These are phyloP conservation scores for Troides helena DNA, from an alignment of 2,888 invertebrate genomes.

Conservation along the genomic window DNA sequence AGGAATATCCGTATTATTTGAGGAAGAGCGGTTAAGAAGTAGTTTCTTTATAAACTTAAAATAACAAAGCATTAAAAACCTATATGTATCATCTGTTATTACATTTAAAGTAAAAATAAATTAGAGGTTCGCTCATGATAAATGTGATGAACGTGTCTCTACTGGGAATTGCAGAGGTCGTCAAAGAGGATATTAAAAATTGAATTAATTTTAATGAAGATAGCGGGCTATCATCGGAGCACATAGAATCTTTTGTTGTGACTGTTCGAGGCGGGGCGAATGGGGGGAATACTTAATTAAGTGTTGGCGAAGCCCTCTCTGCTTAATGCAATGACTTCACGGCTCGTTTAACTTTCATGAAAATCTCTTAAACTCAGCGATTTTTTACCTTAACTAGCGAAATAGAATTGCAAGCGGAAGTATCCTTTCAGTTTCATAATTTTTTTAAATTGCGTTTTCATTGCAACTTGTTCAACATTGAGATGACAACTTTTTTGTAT, in stretches of 20 bases:
- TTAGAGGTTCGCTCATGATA: constrained; percentile 48
- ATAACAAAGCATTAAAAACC: too few species aligned
- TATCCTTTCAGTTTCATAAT: constrained; percentile 21
- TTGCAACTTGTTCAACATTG: constrained; percentile 3
- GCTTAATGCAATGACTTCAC: constrained; percentile 77
- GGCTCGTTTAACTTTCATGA: constrained; percentile 78
- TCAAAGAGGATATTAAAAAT: constrained; percentile 59
- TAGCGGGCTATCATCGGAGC: constrained; percentile 53
- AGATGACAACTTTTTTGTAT: constrained; percentile 18
- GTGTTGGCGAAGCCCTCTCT: constrained; percentile 74
- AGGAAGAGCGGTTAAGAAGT: too few species aligned
- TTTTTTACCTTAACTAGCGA: constrained; percentile 63
- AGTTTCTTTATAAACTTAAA: too few species aligned
- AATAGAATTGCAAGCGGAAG: constrained; percentile 51
- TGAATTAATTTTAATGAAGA: constrained; percentile 71
- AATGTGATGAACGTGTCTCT: constrained; percentile 53
- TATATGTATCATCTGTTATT: neutral
- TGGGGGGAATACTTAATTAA: constrained; percentile 77
- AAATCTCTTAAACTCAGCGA: constrained; percentile 74
- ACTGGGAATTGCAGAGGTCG: constrained; percentile 36
- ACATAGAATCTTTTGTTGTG: constrained; percentile 72
- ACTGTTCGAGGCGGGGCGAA: constrained; percentile 51
- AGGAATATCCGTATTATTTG: too few species aligned
- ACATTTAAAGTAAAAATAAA: constrained; percentile 31
- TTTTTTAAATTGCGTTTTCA: constrained; percentile 25